A percentile compares a stretch with the other conserved stretches of the same genome.
Conservation (phyloP, 2,797 vertebrate species). For the Salmo trutta region DNA sequence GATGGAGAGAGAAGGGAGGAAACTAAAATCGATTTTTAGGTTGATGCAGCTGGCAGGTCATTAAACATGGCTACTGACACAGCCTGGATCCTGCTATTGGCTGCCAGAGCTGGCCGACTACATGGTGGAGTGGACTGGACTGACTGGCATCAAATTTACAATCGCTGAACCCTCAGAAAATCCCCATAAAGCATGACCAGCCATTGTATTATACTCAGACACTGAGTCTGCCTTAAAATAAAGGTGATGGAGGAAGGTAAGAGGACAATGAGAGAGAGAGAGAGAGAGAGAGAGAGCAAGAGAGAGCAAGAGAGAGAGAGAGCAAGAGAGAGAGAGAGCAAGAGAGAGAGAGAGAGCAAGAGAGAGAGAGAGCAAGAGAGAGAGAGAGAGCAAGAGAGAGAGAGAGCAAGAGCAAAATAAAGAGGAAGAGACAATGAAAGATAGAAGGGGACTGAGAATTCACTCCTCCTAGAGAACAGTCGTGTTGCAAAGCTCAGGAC, state of each 20-base stretch:
- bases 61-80: slow-evolving; percentile 70
- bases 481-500: too few species aligned
- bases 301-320: neutral
- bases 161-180: slow-evolving; percentile 42
- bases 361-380: too few species aligned
- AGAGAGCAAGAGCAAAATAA: too few species aligned
- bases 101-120: too few species aligned
- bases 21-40: slow-evolving; percentile 68
- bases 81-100: slow-evolving; percentile 22
- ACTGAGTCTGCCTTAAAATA: slow-evolving; percentile 33
- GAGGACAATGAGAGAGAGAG: neutral
- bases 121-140: slow-evolving; percentile 29
- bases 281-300: neutral
- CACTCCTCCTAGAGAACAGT: neutral
- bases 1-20: slow-evolving; percentile 55
- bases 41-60: slow-evolving; percentile 66
- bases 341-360: too few species aligned
- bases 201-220: slow-evolving; percentile 51
- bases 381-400: too few species aligned
- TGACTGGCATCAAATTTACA: slow-evolving; percentile 63
- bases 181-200: slow-evolving; percentile 64
- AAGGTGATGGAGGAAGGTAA: slow-evolving; percentile 44
- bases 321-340: neutral
- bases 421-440: too few species aligned
- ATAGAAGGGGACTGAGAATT: neutral